Conservation (phyloP, 2,797 vertebrate genomes). For the Mormyrus hasselquistii region DNA sequence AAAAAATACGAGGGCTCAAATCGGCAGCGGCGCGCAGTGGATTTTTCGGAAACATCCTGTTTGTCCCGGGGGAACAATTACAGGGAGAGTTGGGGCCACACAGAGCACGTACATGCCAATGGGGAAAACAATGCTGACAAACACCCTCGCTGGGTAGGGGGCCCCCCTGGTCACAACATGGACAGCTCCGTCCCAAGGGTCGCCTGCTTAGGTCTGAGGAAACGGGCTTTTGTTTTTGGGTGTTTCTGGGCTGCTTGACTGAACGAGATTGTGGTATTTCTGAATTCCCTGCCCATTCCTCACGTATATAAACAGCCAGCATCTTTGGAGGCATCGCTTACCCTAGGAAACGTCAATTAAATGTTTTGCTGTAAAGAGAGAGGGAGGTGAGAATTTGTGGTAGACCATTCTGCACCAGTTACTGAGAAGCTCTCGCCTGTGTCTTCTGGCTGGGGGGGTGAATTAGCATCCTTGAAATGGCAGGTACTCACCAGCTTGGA, state of each 20-base stretch:
- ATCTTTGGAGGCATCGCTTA: neutral
- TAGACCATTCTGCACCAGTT: neutral
- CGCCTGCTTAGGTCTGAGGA: neutral
- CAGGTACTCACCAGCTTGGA: neutral
- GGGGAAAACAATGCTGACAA: neutral
- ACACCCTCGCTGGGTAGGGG: no score
- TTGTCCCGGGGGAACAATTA: conserved; percentile 21
- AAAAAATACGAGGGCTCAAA: conserved; percentile 29
- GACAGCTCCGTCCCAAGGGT: neutral
- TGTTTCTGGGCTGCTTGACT: neutral
- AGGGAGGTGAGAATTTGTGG: neutral
- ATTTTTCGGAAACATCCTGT: conserved; percentile 26
- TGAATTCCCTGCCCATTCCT: neutral
- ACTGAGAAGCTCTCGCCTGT: neutral
- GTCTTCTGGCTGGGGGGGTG: neutral
- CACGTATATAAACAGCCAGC: neutral
- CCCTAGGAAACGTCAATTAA: neutral
- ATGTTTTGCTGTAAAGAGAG: neutral
- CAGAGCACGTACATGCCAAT: neutral
- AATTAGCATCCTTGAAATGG: neutral
- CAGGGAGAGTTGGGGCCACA: neutral
- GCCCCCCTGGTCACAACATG: neutral
- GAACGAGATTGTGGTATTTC: neutral
- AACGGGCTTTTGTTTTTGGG: neutral
- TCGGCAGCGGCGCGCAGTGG: neutral